Evolutionary conservation across 2,888 invertebrate genomes (phyloP), one percentile per base, ranked within the genome.

Genomic region (Cybosia mesomella): DNA sequence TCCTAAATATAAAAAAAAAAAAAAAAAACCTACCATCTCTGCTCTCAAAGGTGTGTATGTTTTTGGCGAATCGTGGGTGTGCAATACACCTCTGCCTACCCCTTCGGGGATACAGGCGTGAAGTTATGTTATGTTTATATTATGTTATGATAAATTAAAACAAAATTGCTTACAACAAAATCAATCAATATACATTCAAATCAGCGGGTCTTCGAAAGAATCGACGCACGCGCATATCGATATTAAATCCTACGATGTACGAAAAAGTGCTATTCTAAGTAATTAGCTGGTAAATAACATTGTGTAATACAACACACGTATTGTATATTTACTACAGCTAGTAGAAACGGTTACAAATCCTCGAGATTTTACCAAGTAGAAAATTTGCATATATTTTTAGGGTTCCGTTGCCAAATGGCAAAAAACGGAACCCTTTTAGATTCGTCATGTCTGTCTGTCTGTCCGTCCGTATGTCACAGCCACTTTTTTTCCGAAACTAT

Each of bases 241-340:
- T 59, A 59, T 49, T 9, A n/a, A 59, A 21, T 59, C 59, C 18
- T 18, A 59, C 5, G 18, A 22, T 59, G 59, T 18, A 39, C 24
- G 22, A 59, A 59, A 59, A 0, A 39, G 22, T 22, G 39, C 59
- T 39, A 39, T 59, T 18, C 22, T 59, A 10, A n/a, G 18, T 36
- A 36, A 36, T 21, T 36, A 2, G 18, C 15, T 15, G 13, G 21
- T n/a, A 49, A n/a, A 49, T 49, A 9, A 36, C 22, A 15, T 36
- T 39, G 36, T 59, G 59, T 39, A 59, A 59, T 3, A 39, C 10
- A 18, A 39, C 22, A 39, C 24, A 49, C 36, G 8, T 24, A 34
- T 39, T 15, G 36, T 59, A 22, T 18, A 36, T 39, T 39, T 59
- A 59, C 59, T 59, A 59, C 22, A 2, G 3, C 39, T 59, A 39